These are phyloP conservation scores for Pristionchus japonicus DNA, from an alignment of 2,888 invertebrate species.

Conservation along the genomic window DNA sequence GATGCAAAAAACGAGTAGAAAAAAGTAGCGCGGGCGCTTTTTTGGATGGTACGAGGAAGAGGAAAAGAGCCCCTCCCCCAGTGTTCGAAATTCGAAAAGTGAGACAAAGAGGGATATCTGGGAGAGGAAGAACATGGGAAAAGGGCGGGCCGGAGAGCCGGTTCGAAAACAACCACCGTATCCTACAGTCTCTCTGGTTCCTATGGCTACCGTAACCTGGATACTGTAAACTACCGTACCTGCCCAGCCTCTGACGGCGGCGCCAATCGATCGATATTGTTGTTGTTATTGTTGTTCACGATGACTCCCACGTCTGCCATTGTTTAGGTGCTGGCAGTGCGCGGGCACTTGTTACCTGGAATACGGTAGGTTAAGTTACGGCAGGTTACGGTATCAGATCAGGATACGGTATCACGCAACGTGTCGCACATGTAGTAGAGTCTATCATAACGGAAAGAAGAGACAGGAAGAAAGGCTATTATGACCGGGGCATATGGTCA, in stretches of 20 bases:
- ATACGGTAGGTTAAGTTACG: background rate
- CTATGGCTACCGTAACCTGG: background rate
- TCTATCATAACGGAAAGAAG: background rate
- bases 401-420: background rate
- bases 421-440: background rate
- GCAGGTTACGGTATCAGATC: background rate
- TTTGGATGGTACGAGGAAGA: constrained; percentile 21
- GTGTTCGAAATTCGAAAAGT: background rate
- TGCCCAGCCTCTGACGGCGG: background rate
- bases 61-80: constrained; percentile 16
- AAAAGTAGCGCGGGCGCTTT: constrained; percentile 18
- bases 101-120: constrained; percentile 1
- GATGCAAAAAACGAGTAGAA: background rate
- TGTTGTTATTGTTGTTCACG: constrained; percentile 13
- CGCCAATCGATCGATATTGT: constrained; percentile 18
- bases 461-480: background rate
- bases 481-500: background rate
- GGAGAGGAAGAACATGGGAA: constrained; percentile 16
- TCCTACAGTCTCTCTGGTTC: no score
- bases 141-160: background rate
- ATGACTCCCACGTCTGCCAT: constrained; percentile 38
- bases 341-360: constrained; percentile 16
- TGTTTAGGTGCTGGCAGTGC: constrained; percentile 11
- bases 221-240: background rate
- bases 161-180: background rate